Evolutionary conservation across 2,797 vertebrate genomes (phyloP).

Genomic region (Galagoides demidoff): DNA sequence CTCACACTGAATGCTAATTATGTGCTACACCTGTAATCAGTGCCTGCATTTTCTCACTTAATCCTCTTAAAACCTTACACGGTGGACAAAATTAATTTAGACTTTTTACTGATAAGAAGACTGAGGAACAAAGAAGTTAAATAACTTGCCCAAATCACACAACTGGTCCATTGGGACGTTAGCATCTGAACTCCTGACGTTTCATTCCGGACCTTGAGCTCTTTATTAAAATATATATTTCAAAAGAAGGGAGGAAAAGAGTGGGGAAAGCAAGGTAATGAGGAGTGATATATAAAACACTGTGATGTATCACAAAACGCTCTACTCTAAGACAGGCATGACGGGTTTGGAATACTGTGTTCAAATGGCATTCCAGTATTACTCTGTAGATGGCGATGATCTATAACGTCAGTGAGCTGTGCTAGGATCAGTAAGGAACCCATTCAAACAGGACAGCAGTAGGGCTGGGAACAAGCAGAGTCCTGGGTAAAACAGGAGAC

Average conservation of each 20-base stretch:
- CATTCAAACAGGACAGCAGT: background rate
- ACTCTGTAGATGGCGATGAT: background rate
- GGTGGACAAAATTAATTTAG: background rate
- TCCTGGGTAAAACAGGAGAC: background rate
- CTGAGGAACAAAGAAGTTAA: background rate
- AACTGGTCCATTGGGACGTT: background rate
- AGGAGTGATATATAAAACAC: background rate
- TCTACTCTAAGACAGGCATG: background rate
- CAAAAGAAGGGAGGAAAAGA: background rate
- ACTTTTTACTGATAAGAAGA: background rate
- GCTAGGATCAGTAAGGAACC: no score
- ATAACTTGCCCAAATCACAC: background rate
- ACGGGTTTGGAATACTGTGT: background rate
- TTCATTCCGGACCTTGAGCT: background rate
- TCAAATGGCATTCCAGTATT: background rate
- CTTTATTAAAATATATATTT: background rate
- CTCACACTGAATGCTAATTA: background rate
- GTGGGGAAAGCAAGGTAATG: background rate
- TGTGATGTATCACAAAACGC: background rate
- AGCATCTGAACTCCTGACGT: background rate
- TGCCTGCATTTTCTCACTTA: background rate
- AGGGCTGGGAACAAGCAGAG: background rate
- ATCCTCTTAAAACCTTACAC: background rate
- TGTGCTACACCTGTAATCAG: no score
- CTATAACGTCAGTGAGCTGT: background rate